A percentile compares a stretch with the other conserved stretches of the same genome.
Evolutionary conservation across 2,797 vertebrate genomes (phyloP).

Genomic region (Acropternis orthonyx): DNA sequence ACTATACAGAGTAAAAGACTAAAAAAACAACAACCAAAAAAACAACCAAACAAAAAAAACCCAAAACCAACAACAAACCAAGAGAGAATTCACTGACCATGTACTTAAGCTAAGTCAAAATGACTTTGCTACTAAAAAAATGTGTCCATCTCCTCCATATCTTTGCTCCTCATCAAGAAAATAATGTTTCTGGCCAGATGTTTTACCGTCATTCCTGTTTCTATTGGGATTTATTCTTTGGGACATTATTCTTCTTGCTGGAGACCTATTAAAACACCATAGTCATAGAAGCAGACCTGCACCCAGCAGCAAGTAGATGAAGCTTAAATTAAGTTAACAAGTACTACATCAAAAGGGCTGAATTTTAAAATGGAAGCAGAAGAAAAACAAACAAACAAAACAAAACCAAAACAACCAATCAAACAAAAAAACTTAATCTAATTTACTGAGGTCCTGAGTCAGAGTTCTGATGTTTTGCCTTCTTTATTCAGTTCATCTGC

Average conservation of each 20-base stretch:
- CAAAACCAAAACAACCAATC: not conserved
- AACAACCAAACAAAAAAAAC: not conserved
- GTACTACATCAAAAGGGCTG: not conserved
- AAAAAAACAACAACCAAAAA: not conserved
- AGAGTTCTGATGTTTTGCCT: not conserved
- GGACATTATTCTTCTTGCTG: not conserved
- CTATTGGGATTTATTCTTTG: not conserved
- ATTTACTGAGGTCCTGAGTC: not conserved
- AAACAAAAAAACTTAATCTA: not conserved
- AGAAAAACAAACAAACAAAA: not conserved
- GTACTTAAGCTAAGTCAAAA: not conserved
- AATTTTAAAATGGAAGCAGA: not conserved
- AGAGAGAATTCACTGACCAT: not conserved
- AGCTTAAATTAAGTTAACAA: not conserved
- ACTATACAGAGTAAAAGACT: not conserved
- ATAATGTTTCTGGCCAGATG: not conserved
- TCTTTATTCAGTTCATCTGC: not conserved
- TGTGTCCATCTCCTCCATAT: not conserved
- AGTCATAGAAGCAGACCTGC: fast-evolving
- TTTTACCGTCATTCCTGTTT: not conserved
- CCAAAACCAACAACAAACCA: not conserved
- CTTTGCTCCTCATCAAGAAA: not conserved
- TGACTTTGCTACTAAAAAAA: not conserved
- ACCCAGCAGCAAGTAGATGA: not conserved
- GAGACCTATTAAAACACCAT: not conserved